Conservation (phyloP, 2,797 vertebrate species). For the Pangasius larnaudii region DNA sequence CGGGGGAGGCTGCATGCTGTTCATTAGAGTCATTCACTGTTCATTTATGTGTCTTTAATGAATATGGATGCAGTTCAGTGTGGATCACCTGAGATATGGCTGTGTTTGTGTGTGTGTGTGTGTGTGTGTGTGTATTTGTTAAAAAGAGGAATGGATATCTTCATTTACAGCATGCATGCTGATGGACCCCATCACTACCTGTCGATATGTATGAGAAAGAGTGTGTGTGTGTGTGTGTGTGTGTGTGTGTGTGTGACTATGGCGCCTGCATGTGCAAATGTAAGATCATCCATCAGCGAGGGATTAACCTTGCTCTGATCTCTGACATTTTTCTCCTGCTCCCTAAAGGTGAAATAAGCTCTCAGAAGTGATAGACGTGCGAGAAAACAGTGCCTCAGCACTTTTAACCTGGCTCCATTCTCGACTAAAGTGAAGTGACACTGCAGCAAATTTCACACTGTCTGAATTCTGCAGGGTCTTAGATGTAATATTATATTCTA, state of each 20-base stretch:
- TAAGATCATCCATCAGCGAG: conserved; percentile 54
- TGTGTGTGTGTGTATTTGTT: not conserved
- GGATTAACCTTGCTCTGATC: conserved; percentile 54
- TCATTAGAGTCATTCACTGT: conserved; percentile 21
- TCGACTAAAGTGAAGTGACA: not conserved
- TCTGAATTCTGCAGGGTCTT: not conserved
- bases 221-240: conserved; percentile 6
- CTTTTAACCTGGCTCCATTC: not conserved
- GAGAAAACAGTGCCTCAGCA: not conserved
- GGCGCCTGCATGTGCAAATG: conserved; percentile 28
- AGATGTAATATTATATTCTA: not conserved
- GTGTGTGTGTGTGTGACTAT: not conserved
- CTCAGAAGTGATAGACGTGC: conserved; percentile 23
- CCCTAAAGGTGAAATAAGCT: conserved; percentile 40
- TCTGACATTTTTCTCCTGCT: conserved; percentile 55
- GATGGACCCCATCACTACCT: not conserved
- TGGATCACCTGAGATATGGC: not conserved
- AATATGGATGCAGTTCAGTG: conserved; percentile 7
- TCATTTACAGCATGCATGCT: not conserved
- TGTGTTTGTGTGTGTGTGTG: not conserved
- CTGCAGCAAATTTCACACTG: not conserved
- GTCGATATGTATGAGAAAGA: not conserved
- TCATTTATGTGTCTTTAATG: conserved; percentile 19
- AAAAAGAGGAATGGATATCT: not conserved
- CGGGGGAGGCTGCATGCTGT: conserved; percentile 41